Evolutionary conservation across 2,113 vertebrate species (phyloP).

Genomic region (Epinephelus cyanopodus): DNA sequence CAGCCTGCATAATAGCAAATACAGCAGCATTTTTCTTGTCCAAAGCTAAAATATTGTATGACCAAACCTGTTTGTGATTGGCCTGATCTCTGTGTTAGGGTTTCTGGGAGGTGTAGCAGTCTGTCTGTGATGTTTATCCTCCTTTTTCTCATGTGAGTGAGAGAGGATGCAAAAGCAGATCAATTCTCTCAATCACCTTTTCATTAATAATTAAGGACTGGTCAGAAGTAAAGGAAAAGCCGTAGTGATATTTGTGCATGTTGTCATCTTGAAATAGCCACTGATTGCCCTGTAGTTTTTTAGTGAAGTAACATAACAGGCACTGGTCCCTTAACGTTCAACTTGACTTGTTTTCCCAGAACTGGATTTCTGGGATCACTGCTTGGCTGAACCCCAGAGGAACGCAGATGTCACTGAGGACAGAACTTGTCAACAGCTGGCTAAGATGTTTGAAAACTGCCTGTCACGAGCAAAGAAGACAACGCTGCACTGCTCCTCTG

Average conservation of each 20-base stretch:
- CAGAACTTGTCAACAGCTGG: constrained; percentile 85
- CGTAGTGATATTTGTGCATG: background rate
- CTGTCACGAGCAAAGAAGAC: constrained; percentile 89
- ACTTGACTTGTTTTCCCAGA: constrained; percentile 73
- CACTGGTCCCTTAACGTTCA: background rate
- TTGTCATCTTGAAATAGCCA: background rate
- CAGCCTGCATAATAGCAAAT: background rate
- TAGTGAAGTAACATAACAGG: background rate
- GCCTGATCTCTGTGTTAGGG: background rate
- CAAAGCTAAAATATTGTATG: background rate
- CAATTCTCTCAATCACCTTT: background rate
- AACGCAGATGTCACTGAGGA: constrained; percentile 83
- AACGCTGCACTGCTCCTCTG: constrained; percentile 87
- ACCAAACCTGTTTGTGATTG: no score
- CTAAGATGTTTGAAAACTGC: constrained; percentile 88
- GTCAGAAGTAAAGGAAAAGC: background rate
- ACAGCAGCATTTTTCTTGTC: no score
- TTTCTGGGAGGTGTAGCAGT: background rate
- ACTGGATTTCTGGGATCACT: constrained; percentile 88
- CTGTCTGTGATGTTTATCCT: background rate
- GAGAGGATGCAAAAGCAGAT: background rate
- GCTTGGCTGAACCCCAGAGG: constrained; percentile 83
- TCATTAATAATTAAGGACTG: background rate
- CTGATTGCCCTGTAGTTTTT: background rate
- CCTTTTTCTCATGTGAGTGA: background rate